Evolutionary conservation across 2,888 invertebrate species (phyloP).

Genomic region (Acleris cristana): DNA sequence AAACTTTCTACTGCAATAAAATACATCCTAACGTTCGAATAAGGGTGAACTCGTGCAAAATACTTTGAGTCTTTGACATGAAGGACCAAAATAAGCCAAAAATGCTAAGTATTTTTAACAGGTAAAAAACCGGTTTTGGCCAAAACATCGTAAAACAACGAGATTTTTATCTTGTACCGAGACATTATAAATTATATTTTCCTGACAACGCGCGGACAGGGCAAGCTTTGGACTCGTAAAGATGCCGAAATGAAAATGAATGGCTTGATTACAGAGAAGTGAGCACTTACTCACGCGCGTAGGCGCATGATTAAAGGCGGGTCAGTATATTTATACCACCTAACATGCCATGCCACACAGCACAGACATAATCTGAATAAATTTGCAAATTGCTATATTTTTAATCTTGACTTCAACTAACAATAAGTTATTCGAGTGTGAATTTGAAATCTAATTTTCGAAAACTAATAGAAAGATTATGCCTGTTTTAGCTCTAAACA

Average conservation of each 20-base stretch:
- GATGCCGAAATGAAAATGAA: conserved; percentile 34
- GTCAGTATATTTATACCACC: neutral
- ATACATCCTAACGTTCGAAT: neutral
- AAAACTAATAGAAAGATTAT: too few relatives aligned
- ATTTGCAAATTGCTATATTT: too few relatives aligned
- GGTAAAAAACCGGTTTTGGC: conserved; percentile 35
- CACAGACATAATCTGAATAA: too few relatives aligned
- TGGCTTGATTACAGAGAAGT: conserved; percentile 36
- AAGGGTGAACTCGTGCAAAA: neutral
- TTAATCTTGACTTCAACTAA: too few relatives aligned
- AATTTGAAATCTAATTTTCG: too few relatives aligned
- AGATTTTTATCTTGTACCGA: conserved; percentile 44
- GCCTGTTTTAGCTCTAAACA: too few relatives aligned
- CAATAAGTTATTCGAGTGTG: too few relatives aligned
- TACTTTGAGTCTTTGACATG: conserved; percentile 1
- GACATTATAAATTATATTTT: conserved; percentile 43
- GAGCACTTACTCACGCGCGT: conserved; percentile 18
- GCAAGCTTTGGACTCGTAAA: conserved; percentile 32
- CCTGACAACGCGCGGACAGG: conserved; percentile 41
- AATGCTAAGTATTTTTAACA: conserved; percentile 20
- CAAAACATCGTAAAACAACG: conserved; percentile 44
- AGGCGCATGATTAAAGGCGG: conserved; percentile 14
- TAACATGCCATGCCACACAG: too few relatives aligned
- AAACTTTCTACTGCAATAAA: conserved; percentile 15
- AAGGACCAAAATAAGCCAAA: conserved; percentile 5